These are phyloP conservation scores for Puntigrus tetrazona DNA, from an alignment of 2,113 vertebrate genomes.

Conservation along the genomic window DNA sequence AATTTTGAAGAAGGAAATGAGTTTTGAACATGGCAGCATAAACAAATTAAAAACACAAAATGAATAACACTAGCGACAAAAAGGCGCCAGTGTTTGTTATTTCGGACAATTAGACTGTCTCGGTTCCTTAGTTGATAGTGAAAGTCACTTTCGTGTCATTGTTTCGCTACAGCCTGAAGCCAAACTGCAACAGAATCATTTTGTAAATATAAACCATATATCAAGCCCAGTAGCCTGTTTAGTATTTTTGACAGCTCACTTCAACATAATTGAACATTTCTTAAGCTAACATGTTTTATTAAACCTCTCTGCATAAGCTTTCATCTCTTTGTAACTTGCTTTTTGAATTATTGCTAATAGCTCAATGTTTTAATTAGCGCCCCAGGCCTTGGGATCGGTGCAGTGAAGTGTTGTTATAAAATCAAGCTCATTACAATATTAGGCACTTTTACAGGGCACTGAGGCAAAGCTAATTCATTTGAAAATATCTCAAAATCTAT, in stretches of 20 bases:
- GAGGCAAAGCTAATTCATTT: slow-evolving; percentile 53
- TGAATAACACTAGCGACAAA: not conserved
- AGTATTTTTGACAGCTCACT: slow-evolving; percentile 44
- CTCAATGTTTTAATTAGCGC: slow-evolving; percentile 53
- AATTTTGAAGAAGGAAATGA: not conserved
- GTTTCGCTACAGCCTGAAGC: slow-evolving; percentile 21
- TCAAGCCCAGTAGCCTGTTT: slow-evolving; percentile 34
- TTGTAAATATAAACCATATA: slow-evolving; percentile 28
- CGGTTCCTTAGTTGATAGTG: not conserved
- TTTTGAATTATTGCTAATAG: slow-evolving; percentile 52
- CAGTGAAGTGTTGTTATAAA: slow-evolving; percentile 46
- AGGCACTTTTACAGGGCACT: slow-evolving; percentile 44
- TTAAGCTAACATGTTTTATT: slow-evolving; percentile 47
- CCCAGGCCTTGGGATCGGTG: slow-evolving; percentile 32
- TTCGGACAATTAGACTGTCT: slow-evolving; percentile 8
- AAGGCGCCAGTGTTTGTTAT: not conserved
- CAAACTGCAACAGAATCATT: not conserved
- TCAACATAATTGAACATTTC: slow-evolving; percentile 45
- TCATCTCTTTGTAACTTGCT: slow-evolving; percentile 48
- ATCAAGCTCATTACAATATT: slow-evolving; percentile 55
- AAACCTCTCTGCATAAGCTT: slow-evolving; percentile 43
- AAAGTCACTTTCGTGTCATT: slow-evolving; percentile 23
- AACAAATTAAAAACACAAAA: not conserved
- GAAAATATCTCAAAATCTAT: slow-evolving; percentile 55
- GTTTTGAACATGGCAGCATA: not conserved